A percentile compares a stretch with the other conserved stretches of the same genome.
These are phyloP conservation scores for Spermophilus dauricus DNA, from an alignment of 2,113 vertebrate genomes.

Conservation along the genomic window DNA sequence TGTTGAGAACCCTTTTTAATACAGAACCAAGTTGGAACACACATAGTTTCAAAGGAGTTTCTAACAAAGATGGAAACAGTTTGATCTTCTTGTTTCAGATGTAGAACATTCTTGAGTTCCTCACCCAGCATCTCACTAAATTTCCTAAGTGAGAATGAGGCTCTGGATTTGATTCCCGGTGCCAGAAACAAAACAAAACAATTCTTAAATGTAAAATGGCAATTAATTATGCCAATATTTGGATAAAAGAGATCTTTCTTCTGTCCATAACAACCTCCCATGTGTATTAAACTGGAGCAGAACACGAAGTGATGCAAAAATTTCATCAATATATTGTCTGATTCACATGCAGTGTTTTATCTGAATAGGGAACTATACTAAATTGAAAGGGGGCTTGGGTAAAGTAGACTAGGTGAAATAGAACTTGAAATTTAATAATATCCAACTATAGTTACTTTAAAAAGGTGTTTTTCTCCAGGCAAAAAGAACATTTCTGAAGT, in stretches of 20 bases:
- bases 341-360: not conserved
- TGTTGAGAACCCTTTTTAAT: not conserved
- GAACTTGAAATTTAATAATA: not conserved
- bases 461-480: not conserved
- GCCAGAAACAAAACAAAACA: not conserved
- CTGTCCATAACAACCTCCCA: not conserved
- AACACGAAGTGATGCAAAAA: not conserved
- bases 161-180: not conserved
- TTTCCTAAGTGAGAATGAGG: not conserved
- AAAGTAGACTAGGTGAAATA: not conserved
- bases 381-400: not conserved
- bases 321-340: not conserved
- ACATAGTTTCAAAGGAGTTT: not conserved
- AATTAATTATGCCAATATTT: not conserved
- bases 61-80: not conserved
- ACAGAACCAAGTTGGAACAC: not conserved
- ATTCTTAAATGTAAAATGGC: not conserved
- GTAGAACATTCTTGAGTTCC: not conserved
- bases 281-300: not conserved
- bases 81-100: not conserved
- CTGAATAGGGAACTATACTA: not conserved
- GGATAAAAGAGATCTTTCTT: not conserved
- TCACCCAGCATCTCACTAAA: not conserved
- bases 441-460: not conserved
- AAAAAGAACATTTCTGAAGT: constrained; percentile 17